Conservation (phyloP, 2,888 invertebrate species). For the Apodemia hepburni region DNA sequence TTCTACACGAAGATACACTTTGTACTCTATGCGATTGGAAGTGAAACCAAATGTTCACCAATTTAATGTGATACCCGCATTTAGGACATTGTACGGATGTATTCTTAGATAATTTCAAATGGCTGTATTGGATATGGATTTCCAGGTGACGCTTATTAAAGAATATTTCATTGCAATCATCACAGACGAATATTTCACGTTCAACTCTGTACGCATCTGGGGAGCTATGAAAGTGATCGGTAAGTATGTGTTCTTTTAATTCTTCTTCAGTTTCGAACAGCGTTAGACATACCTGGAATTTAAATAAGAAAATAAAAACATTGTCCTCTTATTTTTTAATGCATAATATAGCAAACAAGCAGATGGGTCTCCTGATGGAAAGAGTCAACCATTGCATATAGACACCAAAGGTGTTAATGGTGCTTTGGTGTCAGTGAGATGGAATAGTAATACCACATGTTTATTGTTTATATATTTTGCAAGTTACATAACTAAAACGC, state of each 20-base stretch:
- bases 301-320: neutral
- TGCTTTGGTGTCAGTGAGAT: no score
- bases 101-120: slow-evolving; percentile 22
- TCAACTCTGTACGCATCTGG: slow-evolving; percentile 41
- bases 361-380: no score
- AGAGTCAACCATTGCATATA: no score
- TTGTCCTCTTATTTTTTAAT: no score
- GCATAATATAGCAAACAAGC: no score
- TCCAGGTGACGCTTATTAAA: slow-evolving; percentile 50
- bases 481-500: no score
- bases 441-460: no score
- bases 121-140: slow-evolving; percentile 38
- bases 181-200: slow-evolving; percentile 50
- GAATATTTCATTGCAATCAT: slow-evolving; percentile 45
- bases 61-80: slow-evolving; percentile 35
- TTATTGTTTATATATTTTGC: no score
- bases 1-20: slow-evolving; percentile 42
- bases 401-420: no score
- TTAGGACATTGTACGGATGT: slow-evolving; percentile 38
- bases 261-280: slow-evolving; percentile 23
- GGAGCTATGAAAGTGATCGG: slow-evolving; percentile 44
- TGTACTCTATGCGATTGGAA: slow-evolving; percentile 41
- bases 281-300: slow-evolving; percentile 49
- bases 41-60: slow-evolving; percentile 40
- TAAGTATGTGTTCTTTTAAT: slow-evolving; percentile 44